A percentile compares a stretch with the other conserved stretches of the same genome.
Evolutionary conservation across 2,888 invertebrate species (phyloP).

Genomic region (Aporophyla lueneburgensis): DNA sequence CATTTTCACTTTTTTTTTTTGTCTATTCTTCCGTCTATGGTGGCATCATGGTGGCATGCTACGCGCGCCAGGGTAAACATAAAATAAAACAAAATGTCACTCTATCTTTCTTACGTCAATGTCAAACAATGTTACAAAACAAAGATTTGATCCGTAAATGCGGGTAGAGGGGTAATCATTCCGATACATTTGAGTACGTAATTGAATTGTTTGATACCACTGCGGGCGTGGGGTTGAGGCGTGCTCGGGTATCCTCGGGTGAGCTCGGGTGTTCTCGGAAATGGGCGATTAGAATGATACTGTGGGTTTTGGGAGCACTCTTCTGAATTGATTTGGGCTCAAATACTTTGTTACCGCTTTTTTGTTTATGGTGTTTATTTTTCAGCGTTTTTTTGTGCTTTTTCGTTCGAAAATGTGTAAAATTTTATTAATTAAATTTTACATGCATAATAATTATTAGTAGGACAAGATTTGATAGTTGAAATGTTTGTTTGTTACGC

Average conservation of each 20-base stretch:
- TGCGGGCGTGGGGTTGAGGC: conserved; percentile 39
- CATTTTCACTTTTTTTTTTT: too few species aligned
- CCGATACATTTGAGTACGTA: conserved; percentile 65
- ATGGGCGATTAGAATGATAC: conserved; percentile 10
- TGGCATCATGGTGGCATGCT: too few species aligned
- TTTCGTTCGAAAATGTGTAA: too few species aligned
- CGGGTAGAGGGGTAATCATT: conserved; percentile 66
- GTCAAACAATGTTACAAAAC: not conserved
- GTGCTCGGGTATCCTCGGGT: conserved; percentile 23
- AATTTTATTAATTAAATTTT: too few species aligned
- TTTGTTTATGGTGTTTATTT: too few species aligned
- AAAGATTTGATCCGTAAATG: conserved; percentile 14
- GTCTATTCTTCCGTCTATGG: too few species aligned
- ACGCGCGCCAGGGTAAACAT: too few species aligned
- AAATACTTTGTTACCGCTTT: not conserved
- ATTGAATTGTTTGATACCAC: conserved; percentile 66
- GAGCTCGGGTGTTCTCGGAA: conserved; percentile 30
- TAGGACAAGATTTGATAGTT: too few species aligned
- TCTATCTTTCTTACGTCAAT: not conserved
- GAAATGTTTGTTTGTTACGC: too few species aligned
- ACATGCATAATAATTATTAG: too few species aligned
- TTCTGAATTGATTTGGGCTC: not conserved
- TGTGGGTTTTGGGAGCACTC: conserved; percentile 1
- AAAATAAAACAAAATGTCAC: not conserved
- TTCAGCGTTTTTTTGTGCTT: too few species aligned